Evolutionary conservation across 2,797 vertebrate species (phyloP).

Genomic region (Muraenolepis orangiensis): DNA sequence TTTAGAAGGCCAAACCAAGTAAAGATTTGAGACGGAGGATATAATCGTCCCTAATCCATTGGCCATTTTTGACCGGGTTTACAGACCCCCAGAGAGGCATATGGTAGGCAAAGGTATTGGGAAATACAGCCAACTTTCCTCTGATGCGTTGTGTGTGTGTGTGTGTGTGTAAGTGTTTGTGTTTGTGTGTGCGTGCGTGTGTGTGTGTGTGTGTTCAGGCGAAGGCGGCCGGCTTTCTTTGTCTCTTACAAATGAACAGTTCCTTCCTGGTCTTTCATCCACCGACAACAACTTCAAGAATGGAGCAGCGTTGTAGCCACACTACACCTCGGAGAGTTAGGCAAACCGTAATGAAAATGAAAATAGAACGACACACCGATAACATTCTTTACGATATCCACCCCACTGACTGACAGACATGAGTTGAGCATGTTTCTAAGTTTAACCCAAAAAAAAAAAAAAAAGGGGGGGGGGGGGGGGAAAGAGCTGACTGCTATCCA

Average conservation of each 20-base stretch:
- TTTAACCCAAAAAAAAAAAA: background rate
- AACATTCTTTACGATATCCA: background rate
- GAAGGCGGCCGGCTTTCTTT: constrained; percentile 61
- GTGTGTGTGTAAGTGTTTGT: background rate
- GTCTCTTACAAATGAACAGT: constrained; percentile 49
- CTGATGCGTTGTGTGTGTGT: background rate
- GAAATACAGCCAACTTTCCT: background rate
- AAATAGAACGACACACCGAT: background rate
- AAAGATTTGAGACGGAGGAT: background rate
- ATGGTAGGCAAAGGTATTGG: constrained; percentile 1
- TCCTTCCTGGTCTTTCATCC: constrained; percentile 59
- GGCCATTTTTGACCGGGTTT: constrained; percentile 5
- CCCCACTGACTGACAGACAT: background rate
- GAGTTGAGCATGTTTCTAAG: background rate
- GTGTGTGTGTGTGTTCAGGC: background rate
- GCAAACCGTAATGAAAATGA: background rate
- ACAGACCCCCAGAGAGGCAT: background rate
- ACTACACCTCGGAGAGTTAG: background rate
- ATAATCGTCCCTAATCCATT: background rate
- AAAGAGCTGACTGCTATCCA: background rate
- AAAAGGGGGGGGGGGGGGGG: no score
- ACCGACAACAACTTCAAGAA: constrained; percentile 1
- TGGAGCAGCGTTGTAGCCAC: background rate
- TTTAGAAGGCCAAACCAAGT: background rate
- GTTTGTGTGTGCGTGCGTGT: background rate